Base-by-base conservation (phyloP, 1,140 invertebrate genomes). In the Lerema accius region DNA sequence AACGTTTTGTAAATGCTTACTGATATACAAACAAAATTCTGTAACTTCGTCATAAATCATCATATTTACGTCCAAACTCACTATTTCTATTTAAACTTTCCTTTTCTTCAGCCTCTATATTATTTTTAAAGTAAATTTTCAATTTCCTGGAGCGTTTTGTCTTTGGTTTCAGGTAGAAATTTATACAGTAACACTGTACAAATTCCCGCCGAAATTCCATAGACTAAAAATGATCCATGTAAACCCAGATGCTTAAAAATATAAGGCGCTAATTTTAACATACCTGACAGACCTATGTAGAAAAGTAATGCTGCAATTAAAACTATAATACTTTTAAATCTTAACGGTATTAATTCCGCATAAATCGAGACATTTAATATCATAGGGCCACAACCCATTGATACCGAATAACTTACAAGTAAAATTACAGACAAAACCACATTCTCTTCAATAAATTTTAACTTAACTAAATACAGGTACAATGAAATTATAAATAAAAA, bases 121-220 rank as follows among this genome's bases (percentile, higher is more conserved):
- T n/a, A n/a, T n/a, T 37, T 11, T 19, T 53, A 3, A 71, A 71
- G 17, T 67, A 63, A 45, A n/a, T 65, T 43, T 28, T 76, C 67
- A 32, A 71, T 72, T 64, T 72, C 48, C 13, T 65, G 51, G 9
- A 75, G 40, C 4, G 75, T 77, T 46, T 71, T 77, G 23, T 74
- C 71, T 50, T 76, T 76, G 9, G 74, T 76, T 58, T 76, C 74
- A 11, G 74, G 74, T 9, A 76, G 53, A 56, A 63, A 69, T 48
- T 61, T 67, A 26, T 74, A 74, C 15, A 71, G 45, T 23, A 72
- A 46, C 14, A 67, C 40, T n/a, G 60, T 58, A 46, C 71, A 74
- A n/a, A 69, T 16, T 9, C 53, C 51, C 7, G 66, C 63, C 1
- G 65, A 37, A 10, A 65, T 58, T 3, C 62, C 71, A 28, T 69